Evolutionary conservation across 2,797 vertebrate species (phyloP).

Genomic region (Melanotaenia trifasciata): DNA sequence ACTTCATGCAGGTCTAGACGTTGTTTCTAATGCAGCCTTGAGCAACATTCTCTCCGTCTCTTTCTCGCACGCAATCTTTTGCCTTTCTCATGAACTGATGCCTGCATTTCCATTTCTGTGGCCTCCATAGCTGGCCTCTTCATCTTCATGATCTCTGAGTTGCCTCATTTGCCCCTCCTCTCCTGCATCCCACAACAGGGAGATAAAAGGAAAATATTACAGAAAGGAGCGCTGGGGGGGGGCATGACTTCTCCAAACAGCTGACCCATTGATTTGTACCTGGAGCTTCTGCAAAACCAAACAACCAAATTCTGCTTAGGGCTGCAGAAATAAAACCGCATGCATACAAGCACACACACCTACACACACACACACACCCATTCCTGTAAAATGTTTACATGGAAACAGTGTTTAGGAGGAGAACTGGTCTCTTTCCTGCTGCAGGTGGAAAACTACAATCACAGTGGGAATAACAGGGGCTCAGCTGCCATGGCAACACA

Average conservation of each 20-base stretch:
- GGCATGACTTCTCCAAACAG: conserved; percentile 13
- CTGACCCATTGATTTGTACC: conserved; percentile 54
- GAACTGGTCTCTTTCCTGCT: conserved; percentile 60
- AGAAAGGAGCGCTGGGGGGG: not conserved
- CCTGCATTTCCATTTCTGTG: conserved; percentile 14
- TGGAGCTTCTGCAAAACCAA: conserved; percentile 45
- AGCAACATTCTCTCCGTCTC: conserved; percentile 19
- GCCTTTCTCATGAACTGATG: conserved; percentile 1
- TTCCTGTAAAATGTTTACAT: conserved; percentile 65
- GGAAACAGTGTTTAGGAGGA: conserved; percentile 68
- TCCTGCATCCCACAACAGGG: conserved; percentile 13
- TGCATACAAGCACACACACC: conserved; percentile 14
- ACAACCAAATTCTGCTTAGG: conserved; percentile 18
- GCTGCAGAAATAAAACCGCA: conserved; percentile 7
- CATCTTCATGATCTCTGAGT: conserved; percentile 34
- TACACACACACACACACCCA: conserved; percentile 35
- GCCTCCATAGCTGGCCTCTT: conserved; percentile 35
- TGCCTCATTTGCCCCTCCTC: conserved; percentile 3
- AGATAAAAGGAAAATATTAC: conserved; percentile 21
- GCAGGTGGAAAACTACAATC: conserved; percentile 69
- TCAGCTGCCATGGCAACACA: conserved; percentile 57
- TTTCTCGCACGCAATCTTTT: conserved; percentile 16
- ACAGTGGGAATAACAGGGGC: conserved; percentile 44
- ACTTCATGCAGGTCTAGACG: conserved; percentile 51
- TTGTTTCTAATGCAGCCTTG: conserved; percentile 27